These are phyloP conservation scores for Moxostoma hubbsi DNA, from an alignment of 2,797 vertebrate species.

Conservation along the genomic window DNA sequence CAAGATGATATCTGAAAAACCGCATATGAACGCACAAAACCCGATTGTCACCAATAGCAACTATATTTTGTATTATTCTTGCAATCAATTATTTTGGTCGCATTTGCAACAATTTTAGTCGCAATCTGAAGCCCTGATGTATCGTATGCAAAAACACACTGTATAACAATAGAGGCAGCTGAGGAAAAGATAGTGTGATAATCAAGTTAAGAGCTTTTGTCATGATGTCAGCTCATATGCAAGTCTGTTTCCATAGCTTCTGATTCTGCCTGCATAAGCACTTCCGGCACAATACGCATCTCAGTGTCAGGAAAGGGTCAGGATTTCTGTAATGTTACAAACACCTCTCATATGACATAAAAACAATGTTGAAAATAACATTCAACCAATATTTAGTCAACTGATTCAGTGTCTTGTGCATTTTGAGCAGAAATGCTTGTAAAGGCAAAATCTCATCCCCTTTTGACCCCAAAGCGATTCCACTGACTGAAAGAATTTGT, in stretches of 20 bases:
- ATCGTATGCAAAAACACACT: background rate
- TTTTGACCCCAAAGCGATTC: too few relatives aligned
- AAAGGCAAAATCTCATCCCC: too few relatives aligned
- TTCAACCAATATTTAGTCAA: too few relatives aligned
- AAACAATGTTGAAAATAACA: too few relatives aligned
- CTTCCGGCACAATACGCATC: conserved; percentile 26
- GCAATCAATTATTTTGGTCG: too few relatives aligned
- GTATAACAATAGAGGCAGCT: conserved; percentile 36
- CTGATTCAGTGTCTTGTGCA: background rate
- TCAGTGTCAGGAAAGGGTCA: conserved; percentile 8
- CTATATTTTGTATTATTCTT: too few relatives aligned
- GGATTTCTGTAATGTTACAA: conserved; percentile 32
- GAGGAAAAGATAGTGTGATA: conserved; percentile 26
- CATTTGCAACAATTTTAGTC: too few relatives aligned
- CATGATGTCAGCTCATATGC: conserved; percentile 38
- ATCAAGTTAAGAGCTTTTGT: conserved; percentile 30
- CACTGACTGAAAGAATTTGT: too few relatives aligned
- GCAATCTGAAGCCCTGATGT: too few relatives aligned
- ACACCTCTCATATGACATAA: background rate
- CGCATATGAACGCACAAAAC: too few relatives aligned
- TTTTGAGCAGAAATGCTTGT: background rate
- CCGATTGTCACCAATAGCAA: too few relatives aligned
- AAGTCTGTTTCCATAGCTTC: conserved; percentile 18
- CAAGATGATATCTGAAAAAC: too few relatives aligned
- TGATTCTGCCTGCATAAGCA: conserved; percentile 10